phyloP scores from a whole-genome alignment of 2,797 vertebrate genomes.

The Sebastes cheni region DNA sequence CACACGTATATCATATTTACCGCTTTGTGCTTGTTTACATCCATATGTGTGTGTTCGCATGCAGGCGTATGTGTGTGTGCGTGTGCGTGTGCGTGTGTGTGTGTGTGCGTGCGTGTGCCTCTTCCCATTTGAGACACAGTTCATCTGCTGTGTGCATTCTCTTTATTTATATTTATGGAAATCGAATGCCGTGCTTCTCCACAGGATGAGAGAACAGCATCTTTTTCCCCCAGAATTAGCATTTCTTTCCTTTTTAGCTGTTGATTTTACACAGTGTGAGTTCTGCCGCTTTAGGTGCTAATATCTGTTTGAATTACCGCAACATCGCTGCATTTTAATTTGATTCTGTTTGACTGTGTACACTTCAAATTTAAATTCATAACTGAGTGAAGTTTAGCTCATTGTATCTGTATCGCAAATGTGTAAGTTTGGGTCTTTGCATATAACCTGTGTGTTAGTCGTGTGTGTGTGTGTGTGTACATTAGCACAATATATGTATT shows the following conservation, averaged over 20 bases:
- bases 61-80: not conserved
- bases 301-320: slow-evolving; percentile 75
- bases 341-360: slow-evolving; percentile 63
- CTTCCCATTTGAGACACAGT: slow-evolving; percentile 34
- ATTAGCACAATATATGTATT: slow-evolving; percentile 43
- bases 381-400: slow-evolving; percentile 44
- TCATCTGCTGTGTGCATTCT: slow-evolving; percentile 53
- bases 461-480: slow-evolving; percentile 14
- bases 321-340: slow-evolving; percentile 73
- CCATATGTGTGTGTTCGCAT: not conserved
- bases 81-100: not conserved
- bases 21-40: not conserved
- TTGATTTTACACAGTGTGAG: slow-evolving; percentile 72
- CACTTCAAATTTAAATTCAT: slow-evolving; percentile 64
- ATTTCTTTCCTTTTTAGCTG: slow-evolving; percentile 68
- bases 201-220: slow-evolving; percentile 57
- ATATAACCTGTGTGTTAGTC: slow-evolving; percentile 51
- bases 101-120: not conserved
- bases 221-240: slow-evolving; percentile 45
- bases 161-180: slow-evolving; percentile 76
- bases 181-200: slow-evolving; percentile 52
- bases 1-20: slow-evolving; percentile 16
- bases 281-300: slow-evolving; percentile 71
- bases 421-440: slow-evolving; percentile 46
- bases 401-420: slow-evolving; percentile 47